A percentile compares a stretch with the other conserved stretches of the same genome.
phyloP scores from a whole-genome alignment of 2,113 vertebrate genomes.

The Thermophis baileyi region DNA sequence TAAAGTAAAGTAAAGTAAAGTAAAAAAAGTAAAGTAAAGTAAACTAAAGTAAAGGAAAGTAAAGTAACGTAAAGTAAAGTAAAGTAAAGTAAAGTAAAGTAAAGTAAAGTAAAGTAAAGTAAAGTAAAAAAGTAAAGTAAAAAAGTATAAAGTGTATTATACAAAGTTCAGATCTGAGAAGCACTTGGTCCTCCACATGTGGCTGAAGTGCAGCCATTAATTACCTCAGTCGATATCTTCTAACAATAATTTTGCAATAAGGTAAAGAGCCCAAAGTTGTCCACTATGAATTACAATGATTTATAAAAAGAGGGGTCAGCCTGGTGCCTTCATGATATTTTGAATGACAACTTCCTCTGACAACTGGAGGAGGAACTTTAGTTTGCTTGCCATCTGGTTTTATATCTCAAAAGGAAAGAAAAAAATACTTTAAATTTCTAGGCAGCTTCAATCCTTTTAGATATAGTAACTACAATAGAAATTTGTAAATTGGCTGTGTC shows the following conservation, averaged over 20 bases:
- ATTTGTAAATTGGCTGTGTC: background rate
- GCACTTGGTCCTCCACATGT: background rate
- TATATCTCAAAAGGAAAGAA: background rate
- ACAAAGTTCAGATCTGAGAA: background rate
- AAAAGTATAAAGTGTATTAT: background rate
- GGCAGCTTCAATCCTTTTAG: background rate
- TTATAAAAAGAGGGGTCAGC: background rate
- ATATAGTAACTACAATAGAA: background rate
- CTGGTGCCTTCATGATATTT: background rate
- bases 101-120: too few species aligned
- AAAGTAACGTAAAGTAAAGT: too few species aligned
- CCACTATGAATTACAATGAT: background rate
- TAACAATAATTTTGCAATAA: background rate
- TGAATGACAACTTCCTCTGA: background rate
- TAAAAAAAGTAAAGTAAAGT: too few species aligned
- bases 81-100: too few species aligned
- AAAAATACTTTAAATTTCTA: background rate
- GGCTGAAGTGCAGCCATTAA: background rate
- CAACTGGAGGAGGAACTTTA: background rate
- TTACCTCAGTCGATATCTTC: background rate
- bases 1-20: too few species aligned
- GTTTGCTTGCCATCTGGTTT: background rate
- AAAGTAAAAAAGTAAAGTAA: too few species aligned
- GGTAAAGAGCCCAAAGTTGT: background rate
- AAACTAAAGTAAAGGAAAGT: too few species aligned